Percentiles rank a stretch among this genome's conserved stretches.
Evolutionary conservation across 2,797 vertebrate genomes (phyloP).

Genomic region (Sebastes itinus): DNA sequence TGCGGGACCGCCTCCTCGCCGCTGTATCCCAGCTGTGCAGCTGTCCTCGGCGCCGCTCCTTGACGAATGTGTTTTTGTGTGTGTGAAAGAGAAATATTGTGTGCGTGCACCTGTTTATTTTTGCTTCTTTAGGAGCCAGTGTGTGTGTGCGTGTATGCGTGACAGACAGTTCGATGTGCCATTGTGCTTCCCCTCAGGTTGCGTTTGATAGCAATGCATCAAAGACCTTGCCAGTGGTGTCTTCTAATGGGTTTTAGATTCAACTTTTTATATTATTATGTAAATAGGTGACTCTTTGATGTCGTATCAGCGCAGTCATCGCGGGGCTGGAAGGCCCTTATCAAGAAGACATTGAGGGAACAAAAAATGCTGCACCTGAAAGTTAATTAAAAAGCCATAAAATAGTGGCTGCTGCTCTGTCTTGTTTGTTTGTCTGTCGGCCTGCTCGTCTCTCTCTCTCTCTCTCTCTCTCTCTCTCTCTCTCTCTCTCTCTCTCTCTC

Average conservation of each 20-base stretch:
- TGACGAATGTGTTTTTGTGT: constrained; percentile 14
- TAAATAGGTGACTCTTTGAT: constrained; percentile 71
- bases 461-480: constrained; percentile 15
- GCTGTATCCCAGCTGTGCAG: constrained; percentile 58
- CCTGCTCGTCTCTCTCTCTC: constrained; percentile 1
- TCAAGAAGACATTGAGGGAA: constrained; percentile 46
- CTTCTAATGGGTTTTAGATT: constrained; percentile 71
- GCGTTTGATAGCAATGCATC: constrained; percentile 65
- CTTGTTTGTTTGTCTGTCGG: constrained; percentile 67
- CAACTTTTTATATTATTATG: constrained; percentile 74
- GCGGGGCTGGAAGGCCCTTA: constrained; percentile 62
- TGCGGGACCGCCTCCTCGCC: constrained; percentile 35
- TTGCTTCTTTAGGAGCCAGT: background rate
- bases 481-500: background rate
- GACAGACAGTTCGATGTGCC: constrained; percentile 21
- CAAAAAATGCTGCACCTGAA: constrained; percentile 66
- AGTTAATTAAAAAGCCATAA: constrained; percentile 78
- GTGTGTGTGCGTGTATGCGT: background rate
- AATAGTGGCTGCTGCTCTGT: constrained; percentile 48
- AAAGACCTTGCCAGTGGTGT: constrained; percentile 66
- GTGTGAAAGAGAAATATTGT: background rate
- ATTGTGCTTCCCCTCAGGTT: constrained; percentile 61
- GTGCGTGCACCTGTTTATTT: constrained; percentile 6
- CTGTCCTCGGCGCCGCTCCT: constrained; percentile 36
- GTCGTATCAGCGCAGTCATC: constrained; percentile 61